Base-by-base conservation (phyloP, 2,797 vertebrate genomes). In the Coranthus polyacanthus region DNA sequence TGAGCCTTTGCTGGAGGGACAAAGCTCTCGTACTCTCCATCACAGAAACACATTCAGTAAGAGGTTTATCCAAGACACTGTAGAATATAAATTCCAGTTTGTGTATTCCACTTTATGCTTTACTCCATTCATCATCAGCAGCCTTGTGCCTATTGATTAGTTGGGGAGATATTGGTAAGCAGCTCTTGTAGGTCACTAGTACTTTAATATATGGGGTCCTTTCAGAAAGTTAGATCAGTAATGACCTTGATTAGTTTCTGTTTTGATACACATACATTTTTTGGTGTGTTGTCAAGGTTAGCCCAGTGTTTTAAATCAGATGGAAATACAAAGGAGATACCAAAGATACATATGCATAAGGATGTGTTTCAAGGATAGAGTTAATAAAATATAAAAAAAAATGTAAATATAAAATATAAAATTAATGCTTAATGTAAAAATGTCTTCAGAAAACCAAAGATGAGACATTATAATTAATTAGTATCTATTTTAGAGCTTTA, bases 131-230 rank as follows among this genome's bases (percentile, higher is more conserved):
- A 39, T 83, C 58, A 61, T 65, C 37, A 15, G 45, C 18, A 9
- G 53, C 44, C 63, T 65, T 5, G 16, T 26, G 34, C 44, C 45
- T 67, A 83, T 86, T 68, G 79, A 89, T 88, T 61, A 24, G 9
- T 34, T 49, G 6, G 16, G 73, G 72, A 84, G 79, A 55, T 47
- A 80, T 81, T 59, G 44, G 36, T 29, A 1, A 32, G 59, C 17
- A 24, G 24, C 37, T 49, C 2, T n/a, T 68, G 53, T 21, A 42
- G 50, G 66, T 67, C 59, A 45, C 42, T 58, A 57, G 24, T 83
- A 34, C 56, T 68, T 79, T 52, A 65, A 67, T 29, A 16, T 34
- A 24, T 58, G 64, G 6, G 18, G 20, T 13, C 20, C 18, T 54
- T 17, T 73, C 22, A 61, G 12, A 54, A 65, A 73, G 43, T 73